Evolutionary conservation across 2,888 invertebrate genomes (phyloP), one percentile per base, ranked within the genome.

Genomic region (Eudasyphora cyanicolor): DNA sequence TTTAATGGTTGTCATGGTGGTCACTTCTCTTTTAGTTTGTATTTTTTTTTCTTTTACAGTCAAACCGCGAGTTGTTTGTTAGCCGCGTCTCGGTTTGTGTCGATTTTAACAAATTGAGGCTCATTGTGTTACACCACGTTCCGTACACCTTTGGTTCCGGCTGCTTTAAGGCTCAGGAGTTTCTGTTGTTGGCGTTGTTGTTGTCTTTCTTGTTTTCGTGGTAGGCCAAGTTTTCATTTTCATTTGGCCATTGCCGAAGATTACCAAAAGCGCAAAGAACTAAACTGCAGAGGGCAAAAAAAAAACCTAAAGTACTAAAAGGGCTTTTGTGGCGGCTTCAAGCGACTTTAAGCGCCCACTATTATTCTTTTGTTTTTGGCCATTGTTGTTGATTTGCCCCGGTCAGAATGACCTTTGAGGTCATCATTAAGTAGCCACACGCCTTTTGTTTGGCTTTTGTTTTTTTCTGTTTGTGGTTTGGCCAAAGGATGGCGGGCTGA

Each of bases 1-100:
- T 74, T 79, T 81, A 84, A 79, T 79, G 69, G 82, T 82, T 83
- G 82, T 82, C 80, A 83, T 81, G 82, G 87, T 88, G 88, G 86
- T 86, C 81, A 86, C 73, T 85, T 70, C 60, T 27, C 51, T 75
- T 76, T 62, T 29, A 69, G 73, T 77, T 73, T 57, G 70, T 76
- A 2, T 21, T 69, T 49, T 69, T 57, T 21, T 24, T 75, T 14
- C 38, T 51, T 17, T 27, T 51, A 8, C n/a, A n/a, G n/a, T n/a
- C n/a, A n/a, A n/a, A n/a, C n/a, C n/a, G n/a, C n/a, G n/a, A n/a
- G 69, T 70, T 80, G 75, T 21, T 38, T 42, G 24, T 69, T 24
- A 29, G 21, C 54, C n/a, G 42, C 29, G 17, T 60, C 38, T 71
- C 17, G 69, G 67, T 81, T 76, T 84, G 84, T 84, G 82, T 84